Conservation (phyloP, 2,888 invertebrate species). For the Thecophora atra region DNA sequence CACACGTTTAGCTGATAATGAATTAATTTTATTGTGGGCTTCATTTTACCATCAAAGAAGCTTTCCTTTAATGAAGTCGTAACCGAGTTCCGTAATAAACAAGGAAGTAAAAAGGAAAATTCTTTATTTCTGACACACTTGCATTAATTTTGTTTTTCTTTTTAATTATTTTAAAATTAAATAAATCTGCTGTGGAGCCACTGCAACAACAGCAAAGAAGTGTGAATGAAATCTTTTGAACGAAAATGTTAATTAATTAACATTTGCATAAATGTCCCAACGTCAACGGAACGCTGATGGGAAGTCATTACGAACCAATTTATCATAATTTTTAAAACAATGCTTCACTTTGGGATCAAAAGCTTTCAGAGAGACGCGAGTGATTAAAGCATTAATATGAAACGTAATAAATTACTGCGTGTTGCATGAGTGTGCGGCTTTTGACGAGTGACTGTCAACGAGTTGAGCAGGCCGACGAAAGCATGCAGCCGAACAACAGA, state of each 20-base stretch:
- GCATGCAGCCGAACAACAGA: background rate
- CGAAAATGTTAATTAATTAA: no score
- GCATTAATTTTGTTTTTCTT: background rate
- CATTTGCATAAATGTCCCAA: background rate
- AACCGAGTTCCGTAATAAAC: no score
- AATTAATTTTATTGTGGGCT: no score
- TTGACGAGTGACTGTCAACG: background rate
- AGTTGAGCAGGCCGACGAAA: background rate
- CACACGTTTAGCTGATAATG: no score
- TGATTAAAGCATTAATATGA: background rate
- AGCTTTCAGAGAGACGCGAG: background rate
- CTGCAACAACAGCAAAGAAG: no score
- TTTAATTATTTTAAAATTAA: background rate
- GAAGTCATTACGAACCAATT: constrained; percentile 27
- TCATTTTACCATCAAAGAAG: no score
- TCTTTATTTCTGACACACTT: no score
- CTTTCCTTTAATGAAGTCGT: no score
- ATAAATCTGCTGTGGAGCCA: background rate
- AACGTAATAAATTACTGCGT: background rate
- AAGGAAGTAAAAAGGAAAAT: no score
- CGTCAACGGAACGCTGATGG: background rate
- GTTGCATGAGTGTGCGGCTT: background rate
- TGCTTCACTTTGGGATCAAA: background rate
- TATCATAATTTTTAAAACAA: constrained; percentile 27
- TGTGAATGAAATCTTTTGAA: background rate